A percentile compares a stretch with the other conserved stretches of the same genome.
phyloP scores from a whole-genome alignment of 2,113 vertebrate species.

The Clinocottus analis region DNA sequence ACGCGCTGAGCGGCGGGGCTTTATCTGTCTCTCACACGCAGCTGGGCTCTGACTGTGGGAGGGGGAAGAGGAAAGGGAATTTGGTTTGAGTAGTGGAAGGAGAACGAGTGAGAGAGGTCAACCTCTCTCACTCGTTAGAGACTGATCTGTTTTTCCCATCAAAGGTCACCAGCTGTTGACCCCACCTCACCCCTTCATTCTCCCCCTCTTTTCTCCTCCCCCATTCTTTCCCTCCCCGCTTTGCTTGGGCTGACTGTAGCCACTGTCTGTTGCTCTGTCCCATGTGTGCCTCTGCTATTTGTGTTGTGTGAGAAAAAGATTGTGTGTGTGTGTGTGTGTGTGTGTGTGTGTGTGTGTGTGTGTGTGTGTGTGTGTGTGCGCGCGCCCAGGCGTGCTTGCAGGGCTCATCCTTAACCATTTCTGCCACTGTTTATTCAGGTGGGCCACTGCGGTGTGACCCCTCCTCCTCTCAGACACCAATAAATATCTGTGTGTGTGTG shows the following conservation, averaged over 20 bases:
- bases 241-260: conserved; percentile 65
- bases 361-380: no score
- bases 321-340: no score
- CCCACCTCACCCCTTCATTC: conserved; percentile 63
- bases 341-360: no score
- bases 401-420: conserved; percentile 78
- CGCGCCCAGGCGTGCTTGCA: no score
- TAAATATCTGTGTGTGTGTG: conserved; percentile 35
- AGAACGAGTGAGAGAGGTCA: conserved; percentile 65
- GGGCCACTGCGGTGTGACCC: conserved; percentile 70
- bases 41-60: conserved; percentile 67
- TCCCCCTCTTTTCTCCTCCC: conserved; percentile 19
- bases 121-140: conserved; percentile 75
- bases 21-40: conserved; percentile 64
- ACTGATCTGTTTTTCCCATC: conserved; percentile 80
- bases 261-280: conserved; percentile 67
- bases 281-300: conserved; percentile 46
- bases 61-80: conserved; percentile 10
- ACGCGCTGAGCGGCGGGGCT: conserved; percentile 33
- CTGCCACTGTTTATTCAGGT: conserved; percentile 86
- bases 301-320: no score
- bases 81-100: conserved; percentile 55
- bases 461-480: conserved; percentile 50
- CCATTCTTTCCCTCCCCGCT: conserved; percentile 24
- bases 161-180: conserved; percentile 85